A percentile compares a stretch with the other conserved stretches of the same genome.
Evolutionary conservation across 2,113 vertebrate species (phyloP).

Genomic region (Piprites chloris): DNA sequence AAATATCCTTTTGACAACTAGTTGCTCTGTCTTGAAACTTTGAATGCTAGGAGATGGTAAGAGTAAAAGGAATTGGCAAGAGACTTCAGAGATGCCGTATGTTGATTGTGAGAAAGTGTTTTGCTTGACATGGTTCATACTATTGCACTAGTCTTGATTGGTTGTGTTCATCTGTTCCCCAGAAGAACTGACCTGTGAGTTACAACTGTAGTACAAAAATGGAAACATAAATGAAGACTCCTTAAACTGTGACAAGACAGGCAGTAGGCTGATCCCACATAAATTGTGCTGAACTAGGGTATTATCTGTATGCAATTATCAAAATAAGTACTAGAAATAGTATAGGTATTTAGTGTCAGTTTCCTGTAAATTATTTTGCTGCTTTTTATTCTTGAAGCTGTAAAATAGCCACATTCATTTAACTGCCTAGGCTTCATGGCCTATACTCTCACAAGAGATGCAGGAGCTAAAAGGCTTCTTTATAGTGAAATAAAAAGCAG

Average conservation of each 20-base stretch:
- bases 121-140: neutral
- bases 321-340: neutral
- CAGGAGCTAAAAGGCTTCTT: neutral
- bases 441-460: neutral
- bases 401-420: neutral
- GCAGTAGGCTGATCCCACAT: neutral
- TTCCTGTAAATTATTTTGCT: neutral
- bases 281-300: neutral
- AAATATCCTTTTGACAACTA: neutral
- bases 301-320: neutral
- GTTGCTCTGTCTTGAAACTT: neutral
- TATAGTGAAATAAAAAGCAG: neutral
- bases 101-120: neutral
- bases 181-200: neutral
- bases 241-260: neutral
- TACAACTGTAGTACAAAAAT: neutral
- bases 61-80: neutral
- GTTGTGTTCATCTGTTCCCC: neutral
- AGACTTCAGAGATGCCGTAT: neutral
- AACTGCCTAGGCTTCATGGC: neutral
- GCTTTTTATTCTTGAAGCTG: neutral
- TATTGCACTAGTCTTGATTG: rapidly evolving
- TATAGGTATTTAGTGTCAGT: neutral
- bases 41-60: neutral
- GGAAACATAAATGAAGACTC: neutral